A percentile compares a stretch with the other conserved stretches of the same genome.
phyloP scores from a whole-genome alignment of 2,797 vertebrate genomes.

The Myiotriccus ornatus region DNA sequence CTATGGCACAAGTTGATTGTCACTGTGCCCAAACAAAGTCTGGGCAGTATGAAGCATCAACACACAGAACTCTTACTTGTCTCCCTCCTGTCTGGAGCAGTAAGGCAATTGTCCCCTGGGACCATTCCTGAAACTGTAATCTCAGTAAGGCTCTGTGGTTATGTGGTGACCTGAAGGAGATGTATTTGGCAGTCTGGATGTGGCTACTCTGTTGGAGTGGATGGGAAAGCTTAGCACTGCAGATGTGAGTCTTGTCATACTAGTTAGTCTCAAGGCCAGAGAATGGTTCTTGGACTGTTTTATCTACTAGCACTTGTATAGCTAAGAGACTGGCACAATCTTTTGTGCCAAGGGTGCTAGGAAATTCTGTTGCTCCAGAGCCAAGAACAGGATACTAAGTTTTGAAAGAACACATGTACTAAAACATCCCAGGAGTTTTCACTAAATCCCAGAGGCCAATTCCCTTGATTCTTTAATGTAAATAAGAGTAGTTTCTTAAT shows the following conservation, averaged over 20 bases:
- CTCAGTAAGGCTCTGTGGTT: background rate
- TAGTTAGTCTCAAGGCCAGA: background rate
- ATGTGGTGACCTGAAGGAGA: background rate
- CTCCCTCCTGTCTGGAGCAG: background rate
- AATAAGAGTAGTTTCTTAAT: background rate
- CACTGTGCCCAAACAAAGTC: background rate
- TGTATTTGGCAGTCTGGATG: rapidly evolving
- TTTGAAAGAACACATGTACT: background rate
- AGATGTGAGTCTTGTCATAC: background rate
- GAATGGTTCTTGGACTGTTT: background rate
- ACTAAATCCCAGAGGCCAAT: background rate
- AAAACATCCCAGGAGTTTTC: background rate
- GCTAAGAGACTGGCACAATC: background rate
- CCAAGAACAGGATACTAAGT: background rate
- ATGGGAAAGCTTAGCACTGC: background rate
- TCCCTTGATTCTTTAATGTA: background rate
- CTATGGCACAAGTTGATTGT: background rate
- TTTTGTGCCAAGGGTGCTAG: background rate
- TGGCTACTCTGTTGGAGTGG: background rate
- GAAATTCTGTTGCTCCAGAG: background rate
- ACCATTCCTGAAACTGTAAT: background rate
- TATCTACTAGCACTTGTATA: background rate
- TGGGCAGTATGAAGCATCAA: background rate
- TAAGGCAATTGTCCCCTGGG: background rate
- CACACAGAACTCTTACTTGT: background rate